Evolutionary conservation across 1,140 invertebrate genomes (phyloP), one percentile per base, ranked within the genome.

Genomic region (Trigoniulus corallinus): DNA sequence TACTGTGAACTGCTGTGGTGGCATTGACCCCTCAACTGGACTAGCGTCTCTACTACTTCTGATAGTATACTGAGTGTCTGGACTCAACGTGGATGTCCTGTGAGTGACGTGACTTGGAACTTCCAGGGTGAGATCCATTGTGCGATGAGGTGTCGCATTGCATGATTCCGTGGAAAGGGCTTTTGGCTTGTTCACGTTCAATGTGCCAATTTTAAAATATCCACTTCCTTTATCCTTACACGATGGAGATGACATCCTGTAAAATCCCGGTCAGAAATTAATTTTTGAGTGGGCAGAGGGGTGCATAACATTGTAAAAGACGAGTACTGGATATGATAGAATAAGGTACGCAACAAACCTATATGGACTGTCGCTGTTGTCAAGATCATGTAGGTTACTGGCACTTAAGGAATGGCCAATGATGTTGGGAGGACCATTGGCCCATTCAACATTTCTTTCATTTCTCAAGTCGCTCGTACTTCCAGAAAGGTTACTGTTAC

Each of bases 381-480:
- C 66, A 26, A 67, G 53, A 39, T 68, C 66, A 62, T 78, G 79
- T 52, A 88, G 73, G 65, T 87, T 85, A 47, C 80, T 82, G 59
- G 86, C 84, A 54, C 80, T 83, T 63, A 64, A 65, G 43, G 66
- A 68, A 57, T 69, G 61, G 10, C 55, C 47, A 7, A 56, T 50
- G 47, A 47, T 29, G 49, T 21, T 0, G 40, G 50, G 29, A 50
- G 49, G 3, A 53, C 21, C 40, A 39, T 48, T 4, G 52, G 50
- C 21, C 24, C 52, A 41, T 53, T 58, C 27, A 42, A 53, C 18
- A 54, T 55, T 25, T 34, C 29, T 34, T 24, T 20, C 4, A 26
- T 57, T 29, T 41, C 56, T 50, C 55, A 56, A 40, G 50, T 50
- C 53, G 45, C 58, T 40, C 43, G 48, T 51, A 51, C 60, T 56